Conservation (phyloP, 2,888 invertebrate genomes). For the Chrysolina oricalcia region DNA sequence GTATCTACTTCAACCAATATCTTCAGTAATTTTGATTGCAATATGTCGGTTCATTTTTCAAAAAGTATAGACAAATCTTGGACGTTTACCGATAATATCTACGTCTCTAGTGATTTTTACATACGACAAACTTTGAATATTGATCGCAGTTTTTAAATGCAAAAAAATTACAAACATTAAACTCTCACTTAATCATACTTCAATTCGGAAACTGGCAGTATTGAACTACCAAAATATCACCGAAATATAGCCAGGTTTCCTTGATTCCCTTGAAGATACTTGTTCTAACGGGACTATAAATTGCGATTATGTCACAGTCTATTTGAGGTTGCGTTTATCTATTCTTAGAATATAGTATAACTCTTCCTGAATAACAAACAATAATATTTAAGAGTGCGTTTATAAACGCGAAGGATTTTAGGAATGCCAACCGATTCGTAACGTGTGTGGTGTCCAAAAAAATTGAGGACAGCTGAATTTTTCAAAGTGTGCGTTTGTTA, state of each 20-base stretch:
- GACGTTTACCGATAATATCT: too few species aligned
- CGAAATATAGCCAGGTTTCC: neutral
- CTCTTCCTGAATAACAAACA: constrained; percentile 10
- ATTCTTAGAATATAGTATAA: constrained; percentile 4
- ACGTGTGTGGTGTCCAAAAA: neutral
- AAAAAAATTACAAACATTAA: too few species aligned
- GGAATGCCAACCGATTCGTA: neutral
- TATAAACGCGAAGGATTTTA: constrained; percentile 2
- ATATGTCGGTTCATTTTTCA: too few species aligned
- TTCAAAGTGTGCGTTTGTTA: neutral
- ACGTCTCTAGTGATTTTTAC: too few species aligned
- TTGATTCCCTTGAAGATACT: neutral
- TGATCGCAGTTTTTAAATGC: too few species aligned
- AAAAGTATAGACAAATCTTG: too few species aligned
- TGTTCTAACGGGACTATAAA: neutral
- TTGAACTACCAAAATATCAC: neutral
- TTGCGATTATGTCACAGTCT: neutral
- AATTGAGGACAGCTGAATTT: neutral
- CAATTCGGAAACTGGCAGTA: too few species aligned
- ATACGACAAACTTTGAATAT: too few species aligned
- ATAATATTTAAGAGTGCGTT: constrained; percentile 7
- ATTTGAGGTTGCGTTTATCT: neutral
- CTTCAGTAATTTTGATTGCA: too few species aligned
- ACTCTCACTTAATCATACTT: too few species aligned
- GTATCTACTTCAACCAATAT: too few species aligned